These are phyloP conservation scores for Dendrocincla fuliginosa DNA, from an alignment of 2,797 vertebrate species.

Conservation along the genomic window DNA sequence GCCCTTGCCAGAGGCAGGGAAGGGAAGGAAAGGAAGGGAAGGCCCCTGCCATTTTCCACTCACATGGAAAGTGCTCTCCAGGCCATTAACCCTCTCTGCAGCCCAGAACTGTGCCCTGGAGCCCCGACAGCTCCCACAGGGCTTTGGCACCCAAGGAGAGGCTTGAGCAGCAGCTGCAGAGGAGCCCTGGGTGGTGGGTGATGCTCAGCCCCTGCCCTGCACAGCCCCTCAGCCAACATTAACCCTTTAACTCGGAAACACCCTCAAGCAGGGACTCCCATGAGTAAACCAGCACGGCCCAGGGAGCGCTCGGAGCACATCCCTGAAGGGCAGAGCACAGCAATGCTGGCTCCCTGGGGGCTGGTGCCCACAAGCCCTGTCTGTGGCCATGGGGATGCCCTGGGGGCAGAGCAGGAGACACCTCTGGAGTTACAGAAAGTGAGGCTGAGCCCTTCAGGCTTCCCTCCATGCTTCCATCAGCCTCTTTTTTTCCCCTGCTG, in stretches of 20 bases:
- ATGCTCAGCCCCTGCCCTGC: not conserved
- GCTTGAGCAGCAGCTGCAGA: not conserved
- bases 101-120: not conserved
- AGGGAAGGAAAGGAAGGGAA: constrained; percentile 8
- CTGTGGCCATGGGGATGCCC: fast-evolving
- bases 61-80: fast-evolving
- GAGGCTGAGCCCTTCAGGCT: not conserved
- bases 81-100: constrained; percentile 12
- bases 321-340: not conserved
- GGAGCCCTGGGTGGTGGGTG: fast-evolving
- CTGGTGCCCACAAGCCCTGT: not conserved
- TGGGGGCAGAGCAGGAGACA: not conserved
- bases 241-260: not conserved
- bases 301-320: fast-evolving
- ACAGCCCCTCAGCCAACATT: fast-evolving
- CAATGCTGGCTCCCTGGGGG: fast-evolving
- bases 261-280: fast-evolving
- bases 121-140: fast-evolving
- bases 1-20: not conserved
- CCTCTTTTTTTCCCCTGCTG: fast-evolving
- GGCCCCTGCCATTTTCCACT: constrained; percentile 52
- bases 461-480: not conserved
- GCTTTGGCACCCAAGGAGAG: not conserved
- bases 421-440: not conserved
- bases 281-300: fast-evolving